Base-by-base conservation (phyloP, 2,888 invertebrate species). In the Imbricaverruca yamaguchii region DNA sequence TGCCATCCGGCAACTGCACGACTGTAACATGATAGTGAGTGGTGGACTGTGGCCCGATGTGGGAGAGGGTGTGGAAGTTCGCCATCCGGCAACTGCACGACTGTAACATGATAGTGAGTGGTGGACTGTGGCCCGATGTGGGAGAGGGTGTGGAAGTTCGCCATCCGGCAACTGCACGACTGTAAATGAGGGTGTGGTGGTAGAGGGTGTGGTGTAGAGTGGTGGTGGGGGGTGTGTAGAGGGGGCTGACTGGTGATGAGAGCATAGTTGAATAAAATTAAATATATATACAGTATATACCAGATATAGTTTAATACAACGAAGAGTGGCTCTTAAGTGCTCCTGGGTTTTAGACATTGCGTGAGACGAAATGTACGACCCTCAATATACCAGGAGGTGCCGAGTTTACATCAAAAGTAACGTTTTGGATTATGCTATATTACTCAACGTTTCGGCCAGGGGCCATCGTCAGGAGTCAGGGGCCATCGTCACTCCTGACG, bases 1-100 rank as follows among this genome's bases (percentile, higher is more conserved):
- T 86, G 92, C 92, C 81, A 94, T 97, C 74, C 93, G 97, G 81
- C 99, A 99, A 88, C 90, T 99, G 84, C 96, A 98, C 88, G 98
- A 99, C 87, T 95, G 93, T 88, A 99, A 99, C 89, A 95, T 95
- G 96, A 95, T 96, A 86, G 95, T 74, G 74, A 74, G 74, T 55
- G 0, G 25, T 3, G n/a, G n/a, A n/a, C 0, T 21, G 63, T 10
- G 18, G 61, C 18, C 61, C 11, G 39, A 39, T 39, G 39, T 1
- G 39, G 39, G 39, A 39, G 39, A 3, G 39, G 39, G 4, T 4
- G 39, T 39, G 39, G 39, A 39, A 39, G 39, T 97, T 96, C 86
- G 92, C 92, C 81, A 94, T 97, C 74, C 93, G 97, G 81, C 99
- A 99, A 88, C 90, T 99, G 84, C 96, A 98, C 88, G 98, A 99